Conservation (phyloP, 2,797 vertebrate genomes). For the Pelochelys cantorii region DNA sequence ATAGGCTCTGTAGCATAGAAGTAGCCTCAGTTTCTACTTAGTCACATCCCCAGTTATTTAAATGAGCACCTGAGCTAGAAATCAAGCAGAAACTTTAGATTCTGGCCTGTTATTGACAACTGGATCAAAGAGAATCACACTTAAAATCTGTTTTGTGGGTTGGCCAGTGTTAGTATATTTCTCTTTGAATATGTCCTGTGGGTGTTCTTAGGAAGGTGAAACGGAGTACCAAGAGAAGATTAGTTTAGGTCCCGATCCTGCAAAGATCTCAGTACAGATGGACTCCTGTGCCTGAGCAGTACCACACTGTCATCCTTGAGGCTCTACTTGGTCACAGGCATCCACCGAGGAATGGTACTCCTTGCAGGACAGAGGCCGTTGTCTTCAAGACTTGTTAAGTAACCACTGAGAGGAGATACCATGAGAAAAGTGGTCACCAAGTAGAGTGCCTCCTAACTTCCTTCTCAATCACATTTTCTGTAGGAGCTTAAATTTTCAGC, state of each 20-base stretch:
- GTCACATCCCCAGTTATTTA: not conserved
- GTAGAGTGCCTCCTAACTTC: not conserved
- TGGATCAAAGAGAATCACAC: not conserved
- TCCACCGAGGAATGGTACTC: not conserved
- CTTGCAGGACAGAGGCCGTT: not conserved
- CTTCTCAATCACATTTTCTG: not conserved
- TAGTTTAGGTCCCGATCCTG: not conserved
- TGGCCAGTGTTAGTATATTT: not conserved
- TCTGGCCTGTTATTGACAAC: not conserved
- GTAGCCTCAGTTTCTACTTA: not conserved
- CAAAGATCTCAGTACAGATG: not conserved
- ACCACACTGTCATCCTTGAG: rapidly evolving
- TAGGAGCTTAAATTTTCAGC: not conserved
- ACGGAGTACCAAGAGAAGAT: not conserved
- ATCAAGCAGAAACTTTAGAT: conserved; percentile 17
- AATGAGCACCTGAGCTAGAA: conserved; percentile 14
- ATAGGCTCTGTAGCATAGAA: not conserved
- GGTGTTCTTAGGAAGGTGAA: not conserved
- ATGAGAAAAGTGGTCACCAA: not conserved
- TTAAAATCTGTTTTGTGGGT: not conserved
- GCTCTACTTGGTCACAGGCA: not conserved
- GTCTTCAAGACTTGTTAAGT: not conserved
- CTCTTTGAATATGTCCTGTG: not conserved
- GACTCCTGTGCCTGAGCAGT: not conserved
- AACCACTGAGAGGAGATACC: not conserved